phyloP scores from a whole-genome alignment of 92 coral and sea anemone genomes.

The Palythoa grandis region DNA sequence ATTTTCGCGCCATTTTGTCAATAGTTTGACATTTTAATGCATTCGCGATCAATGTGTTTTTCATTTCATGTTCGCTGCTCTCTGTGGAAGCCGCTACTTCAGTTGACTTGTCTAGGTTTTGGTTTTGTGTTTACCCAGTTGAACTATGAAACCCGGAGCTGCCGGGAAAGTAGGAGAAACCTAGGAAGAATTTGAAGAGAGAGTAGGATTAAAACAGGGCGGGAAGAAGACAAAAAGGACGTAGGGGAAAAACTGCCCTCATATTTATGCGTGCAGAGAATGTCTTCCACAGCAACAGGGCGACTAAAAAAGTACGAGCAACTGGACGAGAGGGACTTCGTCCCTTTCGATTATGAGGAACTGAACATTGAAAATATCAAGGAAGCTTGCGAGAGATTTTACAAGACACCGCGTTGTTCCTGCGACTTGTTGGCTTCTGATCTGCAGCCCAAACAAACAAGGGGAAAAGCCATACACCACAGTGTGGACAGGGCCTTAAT shows the following conservation, averaged over 20 bases:
- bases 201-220: no score
- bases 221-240: background rate
- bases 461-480: background rate
- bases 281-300: no score
- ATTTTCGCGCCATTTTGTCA: no score
- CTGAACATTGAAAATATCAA: constrained; percentile 40
- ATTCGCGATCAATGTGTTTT: no score
- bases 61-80: no score
- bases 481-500: no score
- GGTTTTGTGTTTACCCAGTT: constrained; percentile 3
- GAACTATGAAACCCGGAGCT: constrained; percentile 19
- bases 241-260: constrained; percentile 28
- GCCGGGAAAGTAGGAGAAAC: constrained; percentile 53
- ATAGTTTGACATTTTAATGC: no score
- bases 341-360: constrained; percentile 49
- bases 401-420: constrained; percentile 36
- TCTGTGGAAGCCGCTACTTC: background rate
- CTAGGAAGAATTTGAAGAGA: no score
- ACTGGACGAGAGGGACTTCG: constrained; percentile 50
- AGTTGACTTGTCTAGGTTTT: background rate
- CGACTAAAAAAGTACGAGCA: constrained; percentile 32
- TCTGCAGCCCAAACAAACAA: constrained; percentile 31
- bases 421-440: constrained; percentile 44
- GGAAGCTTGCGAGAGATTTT: background rate
- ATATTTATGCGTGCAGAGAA: no score